phyloP scores from a whole-genome alignment of 2,888 invertebrate species.

The Eupithecia vulgata region DNA sequence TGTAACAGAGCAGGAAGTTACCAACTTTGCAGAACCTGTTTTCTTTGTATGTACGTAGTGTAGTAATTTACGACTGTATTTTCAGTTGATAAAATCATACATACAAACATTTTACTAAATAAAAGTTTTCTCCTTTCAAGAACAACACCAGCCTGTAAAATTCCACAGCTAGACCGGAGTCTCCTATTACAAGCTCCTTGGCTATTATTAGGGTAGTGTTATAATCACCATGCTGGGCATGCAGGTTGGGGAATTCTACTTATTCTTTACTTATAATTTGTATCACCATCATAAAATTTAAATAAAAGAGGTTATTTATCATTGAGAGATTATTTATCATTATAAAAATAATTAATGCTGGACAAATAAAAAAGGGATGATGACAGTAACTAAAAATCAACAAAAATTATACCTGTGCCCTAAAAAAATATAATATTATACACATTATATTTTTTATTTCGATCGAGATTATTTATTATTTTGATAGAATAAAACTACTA shows the following conservation, averaged over 20 bases:
- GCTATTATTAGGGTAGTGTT: background rate
- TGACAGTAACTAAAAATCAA: too few relatives aligned
- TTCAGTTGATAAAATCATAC: background rate
- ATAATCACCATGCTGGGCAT: background rate
- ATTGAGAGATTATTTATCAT: too few relatives aligned
- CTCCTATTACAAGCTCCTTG: background rate
- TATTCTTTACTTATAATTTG: background rate
- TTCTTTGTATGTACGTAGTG: background rate
- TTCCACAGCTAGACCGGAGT: background rate
- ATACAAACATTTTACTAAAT: background rate
- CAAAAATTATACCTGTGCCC: too few relatives aligned
- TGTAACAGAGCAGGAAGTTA: slow-evolving; percentile 16
- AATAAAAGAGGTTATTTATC: too few relatives aligned
- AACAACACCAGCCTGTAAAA: background rate
- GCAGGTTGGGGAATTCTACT: background rate
- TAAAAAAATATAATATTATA: too few relatives aligned
- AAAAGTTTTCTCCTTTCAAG: background rate
- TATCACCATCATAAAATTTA: background rate
- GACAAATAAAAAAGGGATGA: background rate
- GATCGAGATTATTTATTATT: too few relatives aligned
- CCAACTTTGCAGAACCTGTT: background rate
- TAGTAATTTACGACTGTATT: background rate
- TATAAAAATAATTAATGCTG: background rate
- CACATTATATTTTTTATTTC: too few relatives aligned
- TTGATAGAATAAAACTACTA: too few relatives aligned